A percentile compares a stretch with the other conserved stretches of the same genome.
phyloP scores from a whole-genome alignment of 2,113 vertebrate genomes.

The Baryphthengus martii region DNA sequence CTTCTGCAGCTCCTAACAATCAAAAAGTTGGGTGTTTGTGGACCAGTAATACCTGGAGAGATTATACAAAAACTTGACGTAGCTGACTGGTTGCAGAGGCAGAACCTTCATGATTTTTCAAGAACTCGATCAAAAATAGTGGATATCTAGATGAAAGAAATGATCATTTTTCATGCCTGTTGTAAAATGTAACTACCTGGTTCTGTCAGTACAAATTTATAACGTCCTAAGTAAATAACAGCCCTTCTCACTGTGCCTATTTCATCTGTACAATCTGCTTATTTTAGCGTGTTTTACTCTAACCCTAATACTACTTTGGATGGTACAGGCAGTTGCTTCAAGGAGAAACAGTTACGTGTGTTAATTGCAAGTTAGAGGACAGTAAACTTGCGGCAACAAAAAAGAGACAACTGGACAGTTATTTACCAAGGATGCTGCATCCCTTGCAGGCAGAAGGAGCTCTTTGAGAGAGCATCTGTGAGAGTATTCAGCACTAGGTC shows the following conservation, averaged over 20 bases:
- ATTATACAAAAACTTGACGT: neutral
- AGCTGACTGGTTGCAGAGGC: neutral
- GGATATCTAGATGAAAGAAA: neutral
- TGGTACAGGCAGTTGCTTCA: neutral
- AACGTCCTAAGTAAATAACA: neutral
- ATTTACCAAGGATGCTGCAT: neutral
- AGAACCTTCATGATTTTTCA: neutral
- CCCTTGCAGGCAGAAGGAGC: neutral
- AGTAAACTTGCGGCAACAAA: neutral
- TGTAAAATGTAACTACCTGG: neutral
- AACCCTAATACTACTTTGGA: neutral
- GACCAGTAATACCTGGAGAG: neutral
- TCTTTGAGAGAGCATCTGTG: neutral
- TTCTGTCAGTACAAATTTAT: neutral
- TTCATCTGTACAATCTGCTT: neutral
- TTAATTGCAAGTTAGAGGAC: neutral
- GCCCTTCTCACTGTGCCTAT: neutral
- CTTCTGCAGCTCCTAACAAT: neutral
- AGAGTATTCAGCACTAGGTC: neutral
- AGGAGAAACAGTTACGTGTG: neutral
- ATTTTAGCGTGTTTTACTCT: neutral
- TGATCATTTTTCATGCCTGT: neutral
- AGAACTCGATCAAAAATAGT: neutral
- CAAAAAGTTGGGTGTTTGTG: neutral
- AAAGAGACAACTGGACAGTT: neutral